A percentile compares a stretch with the other conserved stretches of the same genome.
These are phyloP conservation scores for Dynastes hyllus DNA, from an alignment of 2,888 invertebrate genomes.

Conservation along the genomic window DNA sequence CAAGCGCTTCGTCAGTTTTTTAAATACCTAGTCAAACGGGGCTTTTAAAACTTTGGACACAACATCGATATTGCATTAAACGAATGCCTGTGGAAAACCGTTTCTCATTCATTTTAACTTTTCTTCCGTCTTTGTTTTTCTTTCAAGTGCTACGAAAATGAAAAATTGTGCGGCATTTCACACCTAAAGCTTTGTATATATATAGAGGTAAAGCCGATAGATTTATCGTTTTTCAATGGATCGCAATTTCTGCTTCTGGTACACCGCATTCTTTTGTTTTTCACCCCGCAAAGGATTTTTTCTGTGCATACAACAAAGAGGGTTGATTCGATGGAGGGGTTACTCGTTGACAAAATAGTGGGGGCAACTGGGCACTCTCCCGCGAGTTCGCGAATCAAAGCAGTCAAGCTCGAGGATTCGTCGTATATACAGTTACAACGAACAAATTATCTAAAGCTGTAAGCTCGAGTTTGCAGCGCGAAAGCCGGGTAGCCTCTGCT, in stretches of 20 bases:
- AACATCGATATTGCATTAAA: constrained; percentile 61
- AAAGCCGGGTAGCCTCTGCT: constrained; percentile 52
- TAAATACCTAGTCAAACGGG: constrained; percentile 50
- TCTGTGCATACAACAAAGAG: constrained; percentile 55
- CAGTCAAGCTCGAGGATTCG: constrained; percentile 58
- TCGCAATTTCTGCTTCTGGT: constrained; percentile 56
- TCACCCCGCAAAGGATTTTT: constrained; percentile 53
- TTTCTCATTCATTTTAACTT: constrained; percentile 44
- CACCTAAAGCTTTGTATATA: constrained; percentile 1
- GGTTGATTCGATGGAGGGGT: constrained; percentile 57
- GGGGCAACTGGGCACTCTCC: constrained; percentile 56
- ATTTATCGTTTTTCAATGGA: constrained; percentile 50
- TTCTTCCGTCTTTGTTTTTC: constrained; percentile 24
- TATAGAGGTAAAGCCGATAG: constrained; percentile 20
- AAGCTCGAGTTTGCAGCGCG: constrained; percentile 50
- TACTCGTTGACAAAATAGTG: constrained; percentile 58
- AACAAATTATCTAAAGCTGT: background rate
- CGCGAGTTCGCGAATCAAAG: constrained; percentile 56
- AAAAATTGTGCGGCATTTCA: constrained; percentile 47
- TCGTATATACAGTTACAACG: constrained; percentile 45
- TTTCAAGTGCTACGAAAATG: constrained; percentile 18
- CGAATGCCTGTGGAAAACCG: constrained; percentile 52
- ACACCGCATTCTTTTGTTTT: constrained; percentile 56
- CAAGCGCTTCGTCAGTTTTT: constrained; percentile 49
- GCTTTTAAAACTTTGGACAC: constrained; percentile 60